Base-by-base conservation (phyloP, 2,797 vertebrate species). In the Tenualosa thibaudeaui region DNA sequence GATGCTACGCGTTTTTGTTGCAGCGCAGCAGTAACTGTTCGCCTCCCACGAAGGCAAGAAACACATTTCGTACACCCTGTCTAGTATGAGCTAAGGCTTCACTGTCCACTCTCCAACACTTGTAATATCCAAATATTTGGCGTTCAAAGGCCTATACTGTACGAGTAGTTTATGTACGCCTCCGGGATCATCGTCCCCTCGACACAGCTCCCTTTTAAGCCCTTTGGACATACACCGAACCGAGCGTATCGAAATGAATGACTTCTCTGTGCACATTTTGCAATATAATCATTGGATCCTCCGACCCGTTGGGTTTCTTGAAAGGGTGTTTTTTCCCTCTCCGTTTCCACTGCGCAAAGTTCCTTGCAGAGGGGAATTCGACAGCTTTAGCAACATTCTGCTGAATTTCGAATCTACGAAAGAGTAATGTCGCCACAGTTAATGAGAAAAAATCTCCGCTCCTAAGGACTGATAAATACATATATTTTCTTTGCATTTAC, bases 261-360 rank as follows among this genome's bases (percentile, higher is more conserved):
- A 37, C 0, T 75, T 26, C 31, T 49, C 54, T 81, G 37, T 49
- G 54, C 58, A 40, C 68, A 43, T 50, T 84, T 40, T 40, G 13
- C 5, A 31, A 81, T 22, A 17, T 51, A n/a, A 46, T 5, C 56
- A 19, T 12, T 17, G 75, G 46, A 51, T 85, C 68, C 54, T 37
- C n/a, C 40, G 8, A 13, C 22, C 46, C 26, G 68, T 40, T 75
- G 15, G 68, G 31, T 31, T 75, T 58, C 26, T 40, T 75, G 68
- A 75, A 75, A 43, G 40, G 31, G 68, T 37, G 19, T 9, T 0
- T 60, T 19, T 54, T 26, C 40, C 0, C 86, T 9, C 83, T 24
- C 85, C 84, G 85, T 56, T 81, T 84, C 86, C 92, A 93, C 91
- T 94, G 93, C 93, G 93, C 92, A 94, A 95, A 95, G 92, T 95